Base-by-base conservation (phyloP, 2,113 vertebrate species). In the Rana temporaria region DNA sequence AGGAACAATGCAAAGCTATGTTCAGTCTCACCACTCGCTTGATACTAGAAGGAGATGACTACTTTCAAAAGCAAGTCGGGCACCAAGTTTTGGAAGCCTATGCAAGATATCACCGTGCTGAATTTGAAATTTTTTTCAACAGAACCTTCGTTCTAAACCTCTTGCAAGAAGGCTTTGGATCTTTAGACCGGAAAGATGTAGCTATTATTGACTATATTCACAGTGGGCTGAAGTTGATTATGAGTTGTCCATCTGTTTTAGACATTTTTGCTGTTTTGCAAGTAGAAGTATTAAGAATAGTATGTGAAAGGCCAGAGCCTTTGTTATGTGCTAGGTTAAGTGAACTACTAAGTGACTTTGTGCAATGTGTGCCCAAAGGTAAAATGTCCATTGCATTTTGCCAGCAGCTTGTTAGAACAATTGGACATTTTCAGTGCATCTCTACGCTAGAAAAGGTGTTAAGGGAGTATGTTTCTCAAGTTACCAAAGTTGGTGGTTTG, bases 341-440 rank as follows among this genome's bases (percentile, higher is more conserved):
- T 88, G 93, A 94, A 84, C 89, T 99, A 64, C 94, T 99, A 70
- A 90, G 91, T 0, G 97, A 99, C 90, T 99, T 99, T 86, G 93
- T 96, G 82, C 98, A 99, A 87, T 99, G 98, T 85, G 91, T 98
- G 84, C 97, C 98, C 16, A 95, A 94, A 59, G 96, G 95, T 15
- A 98, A 98, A 76, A 85, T 95, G 0, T 92, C 94, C 0, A 38
- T 96, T 82, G 89, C 96, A 73, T 97, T 99, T 89, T 99, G 98
- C 90, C 97, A 99, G 86, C 98, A 99, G 91, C 93, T 99, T 78
- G 98, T 99, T 78, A 95, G 97, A 22, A 98, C 96, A 22, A 98
- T 99, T 67, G 95, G 96, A 56, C 96, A 97, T 84, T 99, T 99
- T 88, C 95, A 97, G 87, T 98, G 96, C 85, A 85, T 90, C n/a